Evolutionary conservation across 2,113 vertebrate species (phyloP).

Genomic region (Leptosomus discolor): DNA sequence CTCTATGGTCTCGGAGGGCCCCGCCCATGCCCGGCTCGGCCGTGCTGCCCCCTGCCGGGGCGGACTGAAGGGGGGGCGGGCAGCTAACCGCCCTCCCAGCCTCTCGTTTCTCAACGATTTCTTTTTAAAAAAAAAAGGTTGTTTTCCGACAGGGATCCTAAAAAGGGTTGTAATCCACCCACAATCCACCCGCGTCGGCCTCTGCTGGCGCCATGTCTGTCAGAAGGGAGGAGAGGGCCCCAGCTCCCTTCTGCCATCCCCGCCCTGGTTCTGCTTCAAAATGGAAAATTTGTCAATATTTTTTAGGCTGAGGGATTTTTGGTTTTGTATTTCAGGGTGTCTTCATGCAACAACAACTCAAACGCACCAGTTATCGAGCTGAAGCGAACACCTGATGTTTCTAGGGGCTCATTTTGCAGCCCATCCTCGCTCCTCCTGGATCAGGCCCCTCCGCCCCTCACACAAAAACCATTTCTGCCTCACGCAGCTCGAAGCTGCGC

Average conservation of each 20-base stretch:
- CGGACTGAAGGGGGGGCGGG: background rate
- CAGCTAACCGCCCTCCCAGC: accelerated
- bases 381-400: background rate
- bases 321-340: background rate
- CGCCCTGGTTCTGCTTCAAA: accelerated
- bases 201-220: background rate
- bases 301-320: background rate
- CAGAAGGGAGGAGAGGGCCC: too few relatives aligned
- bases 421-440: accelerated
- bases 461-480: background rate
- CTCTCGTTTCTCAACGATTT: accelerated
- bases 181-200: accelerated
- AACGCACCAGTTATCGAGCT: background rate
- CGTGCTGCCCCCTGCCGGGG: background rate
- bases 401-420: background rate
- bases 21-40: background rate
- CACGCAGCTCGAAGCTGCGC: accelerated
- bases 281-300: background rate
- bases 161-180: background rate
- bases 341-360: background rate
- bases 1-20: background rate
- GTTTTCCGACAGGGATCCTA: accelerated
- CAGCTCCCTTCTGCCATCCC: too few relatives aligned
- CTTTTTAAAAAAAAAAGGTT: background rate
- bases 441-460: too few relatives aligned